Base-by-base conservation (phyloP, 2,888 invertebrate genomes). In the Zaprionus obscuricornis region DNA sequence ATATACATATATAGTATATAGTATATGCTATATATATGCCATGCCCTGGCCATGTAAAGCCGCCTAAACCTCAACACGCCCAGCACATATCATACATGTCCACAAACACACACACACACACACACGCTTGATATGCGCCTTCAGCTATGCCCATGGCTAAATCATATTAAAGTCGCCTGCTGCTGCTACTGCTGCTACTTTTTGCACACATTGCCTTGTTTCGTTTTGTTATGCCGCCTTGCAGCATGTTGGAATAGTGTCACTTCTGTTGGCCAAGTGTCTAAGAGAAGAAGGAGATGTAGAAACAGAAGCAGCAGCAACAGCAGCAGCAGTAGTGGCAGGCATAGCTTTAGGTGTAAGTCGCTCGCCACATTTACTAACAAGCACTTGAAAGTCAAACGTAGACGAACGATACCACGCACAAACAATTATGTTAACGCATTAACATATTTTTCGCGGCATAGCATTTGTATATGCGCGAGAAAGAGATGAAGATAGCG, bases 161-260 rank as follows among this genome's bases (percentile, higher is more conserved):
- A 85, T 79, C 85, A 69, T 78, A 85, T 83, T 78, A 79, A 66
- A 66, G 83, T 34, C 60, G 58, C 40, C 49, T 17, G 46, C 51
- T 36, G 40, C 27, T 40, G 42, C 45, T 18, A 10, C 16, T 14
- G 22, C 22, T 22, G 22, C n/a, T 22, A 22, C 5, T 22, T 22
- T 4, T 22, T 22, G 22, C 22, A 26, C 42, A 27, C 58, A 34
- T 39, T 20, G 27, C 37, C 33, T 26, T 33, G 13, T 17, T 16
- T 37, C 26, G 37, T 37, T 20, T 29, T 43, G 11, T 11, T 50
- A 27, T 39, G 17, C 55, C 42, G 43, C 20, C 27, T 46, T 24
- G 39, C 33, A 34, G 56, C 45, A 66, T 60, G 60, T 66, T 71
- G n/a, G n/a, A 77, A 84, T 79, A 81, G 86, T 87, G 86, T 86